phyloP scores from a whole-genome alignment of 2,113 vertebrate species.

The Heterochromis multidens region DNA sequence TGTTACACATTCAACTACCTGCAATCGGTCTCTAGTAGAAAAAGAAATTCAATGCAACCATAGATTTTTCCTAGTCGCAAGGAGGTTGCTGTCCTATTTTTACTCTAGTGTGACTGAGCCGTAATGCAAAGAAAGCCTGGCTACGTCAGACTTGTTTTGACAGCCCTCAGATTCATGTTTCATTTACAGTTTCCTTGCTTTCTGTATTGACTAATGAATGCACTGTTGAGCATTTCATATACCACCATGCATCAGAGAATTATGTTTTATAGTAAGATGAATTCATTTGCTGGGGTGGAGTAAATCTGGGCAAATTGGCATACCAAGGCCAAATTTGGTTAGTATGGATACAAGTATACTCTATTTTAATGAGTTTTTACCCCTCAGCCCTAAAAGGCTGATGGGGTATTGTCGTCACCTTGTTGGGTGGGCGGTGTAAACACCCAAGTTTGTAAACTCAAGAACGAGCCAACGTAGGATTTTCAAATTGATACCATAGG shows the following conservation, averaged over 20 bases:
- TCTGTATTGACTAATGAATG: neutral
- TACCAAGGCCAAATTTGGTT: neutral
- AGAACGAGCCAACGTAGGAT: too few species aligned
- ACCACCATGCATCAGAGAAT: neutral
- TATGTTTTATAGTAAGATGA: neutral
- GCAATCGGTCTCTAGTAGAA: neutral
- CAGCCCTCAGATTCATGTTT: neutral
- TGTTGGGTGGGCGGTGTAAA: too few species aligned
- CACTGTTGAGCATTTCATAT: neutral
- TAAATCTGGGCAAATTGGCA: neutral
- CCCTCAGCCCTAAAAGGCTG: too few species aligned
- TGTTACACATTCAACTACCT: accelerated
- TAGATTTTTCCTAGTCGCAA: neutral
- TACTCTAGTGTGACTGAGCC: neutral
- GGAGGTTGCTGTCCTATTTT: neutral
- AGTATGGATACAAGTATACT: neutral
- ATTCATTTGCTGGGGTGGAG: neutral
- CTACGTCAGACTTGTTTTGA: neutral
- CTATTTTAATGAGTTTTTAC: too few species aligned
- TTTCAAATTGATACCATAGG: too few species aligned
- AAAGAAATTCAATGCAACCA: neutral
- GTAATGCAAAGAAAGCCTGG: neutral
- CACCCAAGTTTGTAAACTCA: too few species aligned
- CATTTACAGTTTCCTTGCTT: neutral
- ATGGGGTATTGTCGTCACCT: too few species aligned